A percentile compares a stretch with the other conserved stretches of the same genome.
Evolutionary conservation across 2,888 invertebrate genomes (phyloP).

Genomic region (Subacronicta megacephala): DNA sequence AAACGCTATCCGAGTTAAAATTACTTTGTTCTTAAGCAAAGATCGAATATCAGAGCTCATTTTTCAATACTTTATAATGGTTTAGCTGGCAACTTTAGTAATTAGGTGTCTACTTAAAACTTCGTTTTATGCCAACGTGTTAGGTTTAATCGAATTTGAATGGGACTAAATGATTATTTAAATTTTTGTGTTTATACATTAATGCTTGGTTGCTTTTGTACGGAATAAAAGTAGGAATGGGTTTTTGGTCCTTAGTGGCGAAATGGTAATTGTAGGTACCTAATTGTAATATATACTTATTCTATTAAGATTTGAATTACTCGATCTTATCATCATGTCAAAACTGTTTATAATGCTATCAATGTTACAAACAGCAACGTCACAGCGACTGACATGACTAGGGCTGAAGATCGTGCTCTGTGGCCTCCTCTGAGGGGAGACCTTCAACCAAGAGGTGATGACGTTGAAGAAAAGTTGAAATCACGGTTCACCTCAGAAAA

Average conservation of each 20-base stretch:
- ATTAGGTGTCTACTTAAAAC: slow-evolving; percentile 71
- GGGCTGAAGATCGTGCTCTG: too few species aligned
- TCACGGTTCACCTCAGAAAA: too few species aligned
- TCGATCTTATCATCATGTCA: too few species aligned
- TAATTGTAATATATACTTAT: too few species aligned
- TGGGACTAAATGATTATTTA: slow-evolving; percentile 23
- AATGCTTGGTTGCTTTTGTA: slow-evolving; percentile 5
- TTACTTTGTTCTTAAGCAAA: slow-evolving; percentile 84
- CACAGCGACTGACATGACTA: too few species aligned
- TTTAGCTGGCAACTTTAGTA: slow-evolving; percentile 74
- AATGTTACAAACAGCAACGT: too few species aligned
- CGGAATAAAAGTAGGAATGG: background rate
- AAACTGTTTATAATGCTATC: too few species aligned
- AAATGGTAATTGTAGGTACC: background rate
- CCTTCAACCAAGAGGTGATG: too few species aligned
- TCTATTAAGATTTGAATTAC: too few species aligned
- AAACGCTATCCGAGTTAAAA: slow-evolving; percentile 82
- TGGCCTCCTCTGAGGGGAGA: too few species aligned
- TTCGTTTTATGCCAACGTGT: slow-evolving; percentile 47
- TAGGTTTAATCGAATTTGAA: slow-evolving; percentile 46
- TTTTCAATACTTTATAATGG: slow-evolving; percentile 83
- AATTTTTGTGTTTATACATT: slow-evolving; percentile 12
- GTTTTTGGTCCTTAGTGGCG: background rate
- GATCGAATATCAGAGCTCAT: slow-evolving; percentile 84
- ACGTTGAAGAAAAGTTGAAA: too few species aligned